These are phyloP conservation scores for Bombus soroeensis DNA, from an alignment of 1,140 invertebrate genomes.

Conservation along the genomic window DNA sequence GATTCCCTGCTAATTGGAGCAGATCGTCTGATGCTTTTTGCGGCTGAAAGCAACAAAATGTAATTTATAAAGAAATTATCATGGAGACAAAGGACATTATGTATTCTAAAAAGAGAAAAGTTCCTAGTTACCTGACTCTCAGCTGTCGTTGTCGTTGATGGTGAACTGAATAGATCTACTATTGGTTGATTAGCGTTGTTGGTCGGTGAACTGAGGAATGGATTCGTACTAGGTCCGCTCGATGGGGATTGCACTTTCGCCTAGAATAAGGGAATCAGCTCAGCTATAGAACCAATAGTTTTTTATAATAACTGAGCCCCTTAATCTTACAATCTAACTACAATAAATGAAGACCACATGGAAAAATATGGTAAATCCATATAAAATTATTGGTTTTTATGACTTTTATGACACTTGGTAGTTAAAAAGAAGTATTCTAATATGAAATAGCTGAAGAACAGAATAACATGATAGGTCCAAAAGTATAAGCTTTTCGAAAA, in stretches of 20 bases:
- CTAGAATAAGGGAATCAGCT: constrained; percentile 76
- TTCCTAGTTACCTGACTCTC: constrained; percentile 74
- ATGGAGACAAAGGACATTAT: too few species aligned
- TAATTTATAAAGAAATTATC: not conserved
- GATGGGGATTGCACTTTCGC: constrained; percentile 91
- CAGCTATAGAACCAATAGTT: constrained; percentile 18
- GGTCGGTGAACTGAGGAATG: constrained; percentile 89
- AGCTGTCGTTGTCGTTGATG: constrained; percentile 79
- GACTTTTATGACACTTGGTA: too few species aligned
- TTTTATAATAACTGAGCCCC: not conserved
- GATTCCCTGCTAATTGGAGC: constrained; percentile 92
- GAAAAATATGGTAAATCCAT: too few species aligned
- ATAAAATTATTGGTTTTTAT: too few species aligned
- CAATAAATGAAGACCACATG: too few species aligned
- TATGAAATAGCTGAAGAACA: too few species aligned
- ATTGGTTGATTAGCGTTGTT: constrained; percentile 86
- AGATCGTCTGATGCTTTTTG: constrained; percentile 94
- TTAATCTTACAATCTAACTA: too few species aligned
- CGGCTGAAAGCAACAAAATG: constrained; percentile 43
- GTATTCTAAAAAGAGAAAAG: too few species aligned
- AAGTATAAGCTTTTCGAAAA: too few species aligned
- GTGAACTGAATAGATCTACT: constrained; percentile 90
- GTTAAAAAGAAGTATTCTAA: too few species aligned
- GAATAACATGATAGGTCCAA: too few species aligned
- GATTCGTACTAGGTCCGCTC: constrained; percentile 90